Conservation (phyloP, 2,888 invertebrate genomes). For the Cryptocheilus praepositus region DNA sequence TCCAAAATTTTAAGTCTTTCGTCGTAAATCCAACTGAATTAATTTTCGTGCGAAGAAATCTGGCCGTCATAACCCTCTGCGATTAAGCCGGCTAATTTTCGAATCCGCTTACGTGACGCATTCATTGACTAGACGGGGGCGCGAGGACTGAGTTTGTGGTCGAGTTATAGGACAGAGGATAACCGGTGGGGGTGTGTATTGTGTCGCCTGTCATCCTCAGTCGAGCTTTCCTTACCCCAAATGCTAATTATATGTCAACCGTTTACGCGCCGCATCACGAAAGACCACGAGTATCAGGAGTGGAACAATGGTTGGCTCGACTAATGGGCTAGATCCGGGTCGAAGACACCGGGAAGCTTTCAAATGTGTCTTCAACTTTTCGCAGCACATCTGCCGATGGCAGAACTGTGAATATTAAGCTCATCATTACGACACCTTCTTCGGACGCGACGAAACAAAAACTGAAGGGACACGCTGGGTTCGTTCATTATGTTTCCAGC, state of each 20-base stretch:
- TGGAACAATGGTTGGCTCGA: slow-evolving; percentile 57
- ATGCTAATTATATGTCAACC: slow-evolving; percentile 73
- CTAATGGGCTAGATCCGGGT: slow-evolving; percentile 40
- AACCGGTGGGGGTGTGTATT: slow-evolving; percentile 61
- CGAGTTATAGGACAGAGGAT: slow-evolving; percentile 59
- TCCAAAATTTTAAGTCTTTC: slow-evolving; percentile 11
- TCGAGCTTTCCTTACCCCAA: slow-evolving; percentile 66
- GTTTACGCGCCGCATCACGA: slow-evolving; percentile 56
- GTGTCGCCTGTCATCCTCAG: slow-evolving; percentile 73
- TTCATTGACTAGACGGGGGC: slow-evolving; percentile 25
- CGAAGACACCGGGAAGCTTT: slow-evolving; percentile 26
- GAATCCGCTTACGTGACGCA: slow-evolving; percentile 62
- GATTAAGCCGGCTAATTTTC: slow-evolving; percentile 51
- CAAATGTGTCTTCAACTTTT: background rate
- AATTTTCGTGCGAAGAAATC: too few species aligned
- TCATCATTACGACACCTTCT: slow-evolving; percentile 4
- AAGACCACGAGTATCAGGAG: slow-evolving; percentile 52
- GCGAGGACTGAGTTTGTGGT: slow-evolving; percentile 58
- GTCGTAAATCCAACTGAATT: background rate
- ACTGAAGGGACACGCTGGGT: too few species aligned
- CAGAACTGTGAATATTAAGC: slow-evolving; percentile 28
- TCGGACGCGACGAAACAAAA: too few species aligned
- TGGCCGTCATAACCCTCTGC: background rate
- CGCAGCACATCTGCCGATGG: too few species aligned
- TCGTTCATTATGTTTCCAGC: too few species aligned